These are phyloP conservation scores for Perca flavescens DNA, from an alignment of 2,113 vertebrate genomes.

Conservation along the genomic window DNA sequence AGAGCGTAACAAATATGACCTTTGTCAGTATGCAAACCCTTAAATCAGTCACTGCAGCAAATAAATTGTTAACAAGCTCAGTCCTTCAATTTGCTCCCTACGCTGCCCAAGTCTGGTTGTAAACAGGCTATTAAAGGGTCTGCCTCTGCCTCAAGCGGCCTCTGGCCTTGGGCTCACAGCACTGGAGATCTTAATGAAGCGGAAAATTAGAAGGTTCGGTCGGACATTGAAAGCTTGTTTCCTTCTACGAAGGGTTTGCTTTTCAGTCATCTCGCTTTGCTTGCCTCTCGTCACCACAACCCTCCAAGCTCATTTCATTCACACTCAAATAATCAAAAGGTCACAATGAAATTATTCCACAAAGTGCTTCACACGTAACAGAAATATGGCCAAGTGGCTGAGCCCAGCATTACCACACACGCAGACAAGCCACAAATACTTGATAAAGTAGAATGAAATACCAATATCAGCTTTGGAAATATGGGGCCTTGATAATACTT, in stretches of 20 bases:
- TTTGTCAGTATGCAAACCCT: constrained; percentile 76
- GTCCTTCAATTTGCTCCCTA: constrained; percentile 70
- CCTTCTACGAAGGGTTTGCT: constrained; percentile 66
- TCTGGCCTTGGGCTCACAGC: constrained; percentile 73
- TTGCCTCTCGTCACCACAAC: neutral
- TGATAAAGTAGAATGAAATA: constrained; percentile 14
- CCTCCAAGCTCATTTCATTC: constrained; percentile 39
- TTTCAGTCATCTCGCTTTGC: constrained; percentile 47
- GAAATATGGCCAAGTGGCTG: constrained; percentile 35
- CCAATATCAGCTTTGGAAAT: constrained; percentile 38
- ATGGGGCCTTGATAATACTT: constrained; percentile 18
- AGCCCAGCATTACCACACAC: neutral
- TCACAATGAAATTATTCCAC: constrained; percentile 49
- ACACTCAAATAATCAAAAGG: constrained; percentile 50
- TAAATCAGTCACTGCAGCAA: constrained; percentile 75
- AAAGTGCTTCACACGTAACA: constrained; percentile 40
- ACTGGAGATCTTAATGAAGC: constrained; percentile 82
- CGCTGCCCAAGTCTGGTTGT: constrained; percentile 67
- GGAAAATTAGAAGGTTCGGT: constrained; percentile 83
- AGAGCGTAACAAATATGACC: constrained; percentile 78
- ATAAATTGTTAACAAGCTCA: constrained; percentile 80
- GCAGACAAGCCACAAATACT: neutral
- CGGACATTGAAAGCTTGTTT: constrained; percentile 75
- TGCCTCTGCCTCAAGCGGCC: constrained; percentile 67
- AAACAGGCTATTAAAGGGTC: constrained; percentile 81